Percentiles rank a stretch among this genome's conserved stretches.
These are phyloP conservation scores for Acrocephalus scirpaceus DNA, from an alignment of 2,797 vertebrate species.

Conservation along the genomic window DNA sequence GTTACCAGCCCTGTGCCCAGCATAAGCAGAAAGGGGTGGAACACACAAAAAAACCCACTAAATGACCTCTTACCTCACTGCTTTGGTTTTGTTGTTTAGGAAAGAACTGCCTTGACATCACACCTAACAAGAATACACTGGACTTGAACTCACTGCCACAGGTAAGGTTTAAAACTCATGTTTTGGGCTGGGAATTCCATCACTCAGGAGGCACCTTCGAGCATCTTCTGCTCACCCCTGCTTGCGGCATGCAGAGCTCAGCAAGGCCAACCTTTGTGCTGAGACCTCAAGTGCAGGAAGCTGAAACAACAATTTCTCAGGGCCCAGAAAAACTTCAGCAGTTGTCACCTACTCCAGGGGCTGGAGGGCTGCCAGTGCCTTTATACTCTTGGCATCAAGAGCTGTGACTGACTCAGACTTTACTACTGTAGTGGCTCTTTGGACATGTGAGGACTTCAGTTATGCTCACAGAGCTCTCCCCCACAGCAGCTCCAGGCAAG, in stretches of 20 bases:
- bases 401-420: background rate
- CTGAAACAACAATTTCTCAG: background rate
- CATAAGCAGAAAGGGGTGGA: background rate
- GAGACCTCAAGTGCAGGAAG: background rate
- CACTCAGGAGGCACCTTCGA: background rate
- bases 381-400: background rate
- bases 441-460: background rate
- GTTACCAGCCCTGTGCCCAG: background rate
- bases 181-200: background rate
- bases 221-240: background rate
- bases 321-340: background rate
- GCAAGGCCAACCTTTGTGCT: accelerated
- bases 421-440: background rate
- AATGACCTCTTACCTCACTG: background rate
- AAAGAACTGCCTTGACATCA: background rate
- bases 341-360: background rate
- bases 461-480: background rate
- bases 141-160: background rate
- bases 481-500: background rate
- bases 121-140: background rate
- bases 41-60: background rate
- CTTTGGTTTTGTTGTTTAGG: background rate
- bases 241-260: background rate
- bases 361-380: conserved; percentile 1
- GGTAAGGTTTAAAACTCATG: background rate